Evolutionary conservation across 2,888 invertebrate genomes (phyloP), one percentile per base, ranked within the genome.

Genomic region (Drosophila villosipedis): DNA sequence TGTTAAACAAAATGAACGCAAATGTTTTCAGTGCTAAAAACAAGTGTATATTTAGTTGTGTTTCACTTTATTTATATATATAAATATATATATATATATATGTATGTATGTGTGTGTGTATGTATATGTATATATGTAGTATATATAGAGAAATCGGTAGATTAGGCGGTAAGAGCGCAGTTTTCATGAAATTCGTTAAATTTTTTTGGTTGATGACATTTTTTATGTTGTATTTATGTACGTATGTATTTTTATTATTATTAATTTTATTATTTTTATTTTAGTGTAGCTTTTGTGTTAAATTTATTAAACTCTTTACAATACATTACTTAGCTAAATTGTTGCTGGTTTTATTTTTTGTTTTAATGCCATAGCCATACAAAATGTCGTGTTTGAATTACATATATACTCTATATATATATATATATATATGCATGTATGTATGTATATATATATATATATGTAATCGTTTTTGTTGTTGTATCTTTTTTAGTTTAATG

Each of bases 401-500:
- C 58, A 76, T 43, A 62, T 37, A 67, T 16, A 3, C 50, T 25
- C 5, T 43, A n/a, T 58, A 61, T 58, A 61, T 55, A 52, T 55
- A 55, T 59, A 60, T 30, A 58, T 65, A 39, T 62, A 37, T 64
- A 58, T 28, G 0, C 3, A 57, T 69, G 43, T 60, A 39, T n/a
- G 5, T 66, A 9, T 30, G 55, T 65, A 39, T 62, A 47, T 66
- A 73, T 68, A 62, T 70, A 59, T 61, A 28, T 52, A 30, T 68
- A 57, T 69, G 54, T 60, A 39, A 57, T 60, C 43, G 39, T 67
- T 68, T 78, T 61, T 64, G 49, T 61, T 64, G 49, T 61, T 79
- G 53, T 80, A 61, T 73, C 74, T 74, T 55, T 57, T 83, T 91
- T 88, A 90, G 86, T 91, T 91, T 91, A 91, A 89, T 92, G 91